Percentiles rank a stretch among this genome's conserved stretches.
Evolutionary conservation across 2,797 vertebrate species (phyloP).

Genomic region (Acanthurus leucopareius): DNA sequence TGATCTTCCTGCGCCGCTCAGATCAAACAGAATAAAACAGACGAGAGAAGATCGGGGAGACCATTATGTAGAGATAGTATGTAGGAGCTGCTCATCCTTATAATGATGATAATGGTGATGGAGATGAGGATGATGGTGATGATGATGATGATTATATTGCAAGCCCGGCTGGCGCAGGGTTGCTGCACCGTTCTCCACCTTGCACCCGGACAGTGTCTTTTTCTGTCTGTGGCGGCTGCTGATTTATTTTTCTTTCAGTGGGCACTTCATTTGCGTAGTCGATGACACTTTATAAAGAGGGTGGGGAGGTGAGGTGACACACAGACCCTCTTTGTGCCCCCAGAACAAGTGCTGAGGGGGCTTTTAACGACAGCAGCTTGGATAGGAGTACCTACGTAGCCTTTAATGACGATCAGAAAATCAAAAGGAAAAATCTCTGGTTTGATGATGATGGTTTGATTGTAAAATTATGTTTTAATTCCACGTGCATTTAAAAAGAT

Average conservation of each 20-base stretch:
- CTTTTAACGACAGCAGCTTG: constrained; percentile 1
- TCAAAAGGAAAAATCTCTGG: background rate
- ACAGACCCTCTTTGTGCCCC: constrained; percentile 61
- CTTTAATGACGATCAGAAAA: constrained; percentile 42
- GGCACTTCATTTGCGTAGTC: constrained; percentile 68
- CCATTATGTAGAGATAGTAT: background rate
- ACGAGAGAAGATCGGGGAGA: constrained; percentile 26
- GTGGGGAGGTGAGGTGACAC: constrained; percentile 51
- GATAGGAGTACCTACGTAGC: background rate
- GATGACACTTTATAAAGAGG: constrained; percentile 67
- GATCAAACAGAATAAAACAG: constrained; percentile 68
- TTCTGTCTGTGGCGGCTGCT: constrained; percentile 21
- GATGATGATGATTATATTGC: background rate
- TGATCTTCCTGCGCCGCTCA: constrained; percentile 32
- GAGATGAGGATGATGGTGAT: background rate
- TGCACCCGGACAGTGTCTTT: constrained; percentile 9
- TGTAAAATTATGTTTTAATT: constrained; percentile 12
- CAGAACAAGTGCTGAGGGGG: constrained; percentile 37
- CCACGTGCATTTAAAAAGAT: constrained; percentile 17
- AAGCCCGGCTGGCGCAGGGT: background rate
- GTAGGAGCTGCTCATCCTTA: constrained; percentile 12
- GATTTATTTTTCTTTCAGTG: constrained; percentile 39
- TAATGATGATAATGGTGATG: constrained; percentile 9
- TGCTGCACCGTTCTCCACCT: constrained; percentile 26
- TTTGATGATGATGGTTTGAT: background rate